phyloP scores from a whole-genome alignment of 1,140 invertebrate species.

The Heliconius hermathena region DNA sequence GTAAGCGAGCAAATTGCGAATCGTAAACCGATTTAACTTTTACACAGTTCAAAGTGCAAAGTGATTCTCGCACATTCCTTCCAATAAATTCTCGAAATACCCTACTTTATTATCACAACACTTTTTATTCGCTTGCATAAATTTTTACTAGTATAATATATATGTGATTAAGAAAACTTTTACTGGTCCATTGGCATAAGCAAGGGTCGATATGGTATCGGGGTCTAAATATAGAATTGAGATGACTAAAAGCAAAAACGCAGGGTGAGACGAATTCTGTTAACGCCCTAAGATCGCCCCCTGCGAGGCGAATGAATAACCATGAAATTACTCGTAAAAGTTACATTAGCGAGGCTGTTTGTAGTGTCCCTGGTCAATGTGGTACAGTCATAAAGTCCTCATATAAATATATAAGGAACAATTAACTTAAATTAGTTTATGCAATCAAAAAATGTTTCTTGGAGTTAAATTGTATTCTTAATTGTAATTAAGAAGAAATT shows the following conservation, averaged over 20 bases:
- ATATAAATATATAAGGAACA: constrained; percentile 27
- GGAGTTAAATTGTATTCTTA: not conserved
- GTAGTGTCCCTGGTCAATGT: constrained; percentile 66
- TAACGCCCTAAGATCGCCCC: constrained; percentile 60
- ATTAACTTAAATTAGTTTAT: not conserved
- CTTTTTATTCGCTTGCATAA: constrained; percentile 32
- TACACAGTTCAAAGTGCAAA: constrained; percentile 39
- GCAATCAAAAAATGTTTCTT: not conserved
- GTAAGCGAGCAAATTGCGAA: constrained; percentile 29
- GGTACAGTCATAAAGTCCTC: constrained; percentile 65
- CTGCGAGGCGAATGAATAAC: constrained; percentile 69
- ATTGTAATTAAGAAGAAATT: not conserved
- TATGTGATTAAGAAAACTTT: constrained; percentile 44
- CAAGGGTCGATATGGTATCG: constrained; percentile 39
- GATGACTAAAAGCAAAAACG: constrained; percentile 48
- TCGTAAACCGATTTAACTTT: constrained; percentile 37
- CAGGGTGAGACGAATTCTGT: constrained; percentile 51
- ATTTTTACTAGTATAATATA: constrained; percentile 23
- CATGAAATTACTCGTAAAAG: constrained; percentile 80
- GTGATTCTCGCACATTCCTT: constrained; percentile 23
- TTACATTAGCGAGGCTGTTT: constrained; percentile 73
- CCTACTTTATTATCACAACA: constrained; percentile 28
- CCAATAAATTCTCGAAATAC: constrained; percentile 27
- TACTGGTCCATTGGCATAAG: constrained; percentile 45
- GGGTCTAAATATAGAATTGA: constrained; percentile 46